A percentile compares a stretch with the other conserved stretches of the same genome.
Evolutionary conservation across 2,113 vertebrate species (phyloP).

Genomic region (Sphyrna mokarran): DNA sequence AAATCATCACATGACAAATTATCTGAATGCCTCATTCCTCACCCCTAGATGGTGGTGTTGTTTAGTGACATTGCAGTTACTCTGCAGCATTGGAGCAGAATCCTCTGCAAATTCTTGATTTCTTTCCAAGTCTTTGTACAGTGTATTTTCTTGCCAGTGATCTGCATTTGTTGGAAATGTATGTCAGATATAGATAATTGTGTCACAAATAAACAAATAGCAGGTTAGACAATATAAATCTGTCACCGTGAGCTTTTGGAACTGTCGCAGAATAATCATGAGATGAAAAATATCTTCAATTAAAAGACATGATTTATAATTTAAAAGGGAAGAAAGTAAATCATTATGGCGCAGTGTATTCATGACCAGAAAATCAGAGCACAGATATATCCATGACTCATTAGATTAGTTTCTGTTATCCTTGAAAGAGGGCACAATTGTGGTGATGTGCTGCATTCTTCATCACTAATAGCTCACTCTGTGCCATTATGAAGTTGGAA

Average conservation of each 20-base stretch:
- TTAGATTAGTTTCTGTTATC: not conserved
- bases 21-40: not conserved
- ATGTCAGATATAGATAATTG: not conserved
- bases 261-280: not conserved
- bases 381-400: not conserved
- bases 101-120: not conserved
- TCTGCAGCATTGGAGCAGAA: not conserved
- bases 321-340: not conserved
- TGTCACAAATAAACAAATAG: not conserved
- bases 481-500: not conserved
- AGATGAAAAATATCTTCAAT: not conserved
- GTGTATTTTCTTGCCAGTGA: not conserved
- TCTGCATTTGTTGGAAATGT: not conserved
- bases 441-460: slow-evolving; percentile 8
- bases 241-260: not conserved
- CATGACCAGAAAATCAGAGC: not conserved
- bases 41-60: not conserved
- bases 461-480: not conserved
- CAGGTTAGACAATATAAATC: not conserved
- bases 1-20: not conserved
- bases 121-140: not conserved
- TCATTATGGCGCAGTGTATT: not conserved
- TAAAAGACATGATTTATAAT: not conserved
- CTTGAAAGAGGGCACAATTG: not conserved
- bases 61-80: not conserved